Evolutionary conservation across 2,113 vertebrate species (phyloP).

Genomic region (Gasterosteus nipponicus): DNA sequence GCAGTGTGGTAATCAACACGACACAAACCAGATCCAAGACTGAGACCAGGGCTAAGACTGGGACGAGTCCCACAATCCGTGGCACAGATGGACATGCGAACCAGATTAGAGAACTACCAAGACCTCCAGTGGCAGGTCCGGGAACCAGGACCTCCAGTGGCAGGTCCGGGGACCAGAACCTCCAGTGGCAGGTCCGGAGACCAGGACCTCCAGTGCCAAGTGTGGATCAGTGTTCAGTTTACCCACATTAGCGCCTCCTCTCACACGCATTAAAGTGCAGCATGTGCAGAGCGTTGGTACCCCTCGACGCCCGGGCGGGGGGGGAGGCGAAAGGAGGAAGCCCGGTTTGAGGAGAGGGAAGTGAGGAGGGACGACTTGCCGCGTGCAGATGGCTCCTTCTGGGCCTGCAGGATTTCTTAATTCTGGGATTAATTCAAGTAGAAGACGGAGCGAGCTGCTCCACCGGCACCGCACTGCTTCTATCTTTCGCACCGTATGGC

Average conservation of each 20-base stretch:
- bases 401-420: conserved; percentile 62
- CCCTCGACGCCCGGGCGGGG: background rate
- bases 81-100: too few species aligned
- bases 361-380: conserved; percentile 43
- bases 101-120: too few species aligned
- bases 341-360: conserved; percentile 34
- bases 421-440: conserved; percentile 65
- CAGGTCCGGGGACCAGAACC: too few species aligned
- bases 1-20: background rate
- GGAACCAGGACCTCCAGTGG: too few species aligned
- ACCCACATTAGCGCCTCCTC: conserved; percentile 18
- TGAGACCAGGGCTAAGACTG: too few species aligned
- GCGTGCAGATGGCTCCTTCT: conserved; percentile 69
- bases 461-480: background rate
- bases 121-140: too few species aligned
- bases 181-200: too few species aligned
- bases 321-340: conserved; percentile 15
- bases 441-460: conserved; percentile 57
- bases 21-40: background rate
- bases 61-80: too few species aligned
- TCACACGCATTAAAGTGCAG: conserved; percentile 37
- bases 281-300: conserved; percentile 17
- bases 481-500: background rate
- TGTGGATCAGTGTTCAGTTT: conserved; percentile 35
- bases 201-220: background rate